A percentile compares a stretch with the other conserved stretches of the same genome.
Evolutionary conservation across 53 echinoderm and acorn worm species (phyloP).

Genomic region (Actinopyga echinites): DNA sequence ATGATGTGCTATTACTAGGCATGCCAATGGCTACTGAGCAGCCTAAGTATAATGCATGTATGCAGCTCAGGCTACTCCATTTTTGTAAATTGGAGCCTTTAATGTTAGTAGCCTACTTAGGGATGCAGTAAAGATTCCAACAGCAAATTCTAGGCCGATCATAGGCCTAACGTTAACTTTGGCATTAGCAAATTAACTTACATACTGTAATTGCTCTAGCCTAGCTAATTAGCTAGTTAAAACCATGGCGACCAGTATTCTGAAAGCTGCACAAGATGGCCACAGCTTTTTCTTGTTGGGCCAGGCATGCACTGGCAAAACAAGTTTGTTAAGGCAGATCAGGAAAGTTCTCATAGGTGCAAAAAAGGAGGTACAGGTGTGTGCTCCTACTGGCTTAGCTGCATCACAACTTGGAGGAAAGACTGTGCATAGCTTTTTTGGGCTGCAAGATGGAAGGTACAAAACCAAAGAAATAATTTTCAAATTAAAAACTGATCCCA

Average conservation of each 20-base stretch:
- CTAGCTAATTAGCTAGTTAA: too few species aligned
- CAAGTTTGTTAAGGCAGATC: background rate
- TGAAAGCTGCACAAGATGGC: background rate
- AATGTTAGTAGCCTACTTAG: too few species aligned
- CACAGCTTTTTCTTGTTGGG: constrained; percentile 3
- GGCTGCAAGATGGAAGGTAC: constrained; percentile 6
- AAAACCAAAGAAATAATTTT: background rate
- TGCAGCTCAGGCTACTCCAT: too few species aligned
- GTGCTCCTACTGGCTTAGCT: background rate
- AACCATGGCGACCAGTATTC: background rate
- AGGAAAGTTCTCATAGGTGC: background rate
- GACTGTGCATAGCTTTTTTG: constrained; percentile 20
- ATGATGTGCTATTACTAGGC: too few species aligned
- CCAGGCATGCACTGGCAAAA: constrained; percentile 19
- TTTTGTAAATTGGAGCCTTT: too few species aligned
- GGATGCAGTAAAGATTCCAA: too few species aligned
- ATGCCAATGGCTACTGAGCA: too few species aligned
- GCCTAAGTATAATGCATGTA: too few species aligned
- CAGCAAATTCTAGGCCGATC: too few species aligned
- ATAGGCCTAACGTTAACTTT: too few species aligned
- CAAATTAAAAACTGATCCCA: background rate
- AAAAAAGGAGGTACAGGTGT: background rate
- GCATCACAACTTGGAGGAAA: constrained; percentile 9
- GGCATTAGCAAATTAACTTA: too few species aligned
- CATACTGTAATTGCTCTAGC: too few species aligned